A percentile compares a stretch with the other conserved stretches of the same genome.
These are phyloP conservation scores for Enoplosus armatus DNA, from an alignment of 2,797 vertebrate species.

Conservation along the genomic window DNA sequence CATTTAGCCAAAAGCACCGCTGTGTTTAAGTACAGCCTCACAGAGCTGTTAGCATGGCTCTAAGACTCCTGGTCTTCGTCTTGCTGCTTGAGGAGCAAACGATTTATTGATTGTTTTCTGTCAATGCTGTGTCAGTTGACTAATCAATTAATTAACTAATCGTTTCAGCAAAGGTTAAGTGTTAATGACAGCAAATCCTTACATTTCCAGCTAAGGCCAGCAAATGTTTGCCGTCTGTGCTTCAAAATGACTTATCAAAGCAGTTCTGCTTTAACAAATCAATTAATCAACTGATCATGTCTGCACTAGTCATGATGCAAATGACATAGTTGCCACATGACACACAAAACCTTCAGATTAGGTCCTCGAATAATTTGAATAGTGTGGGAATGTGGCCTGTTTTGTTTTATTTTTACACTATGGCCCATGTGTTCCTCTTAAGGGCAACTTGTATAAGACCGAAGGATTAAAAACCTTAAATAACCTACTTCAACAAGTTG, in stretches of 20 bases:
- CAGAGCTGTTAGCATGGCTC: neutral
- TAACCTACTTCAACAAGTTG: conserved; percentile 20
- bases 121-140: neutral
- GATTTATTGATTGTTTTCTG: neutral
- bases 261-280: no score
- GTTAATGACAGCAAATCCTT: neutral
- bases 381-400: neutral
- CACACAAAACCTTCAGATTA: neutral
- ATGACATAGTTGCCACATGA: neutral
- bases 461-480: conserved; percentile 6
- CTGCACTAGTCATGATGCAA: neutral
- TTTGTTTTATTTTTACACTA: neutral
- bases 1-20: neutral
- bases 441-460: neutral
- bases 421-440: neutral
- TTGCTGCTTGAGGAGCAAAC: neutral
- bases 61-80: neutral
- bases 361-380: no score
- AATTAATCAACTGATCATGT: neutral
- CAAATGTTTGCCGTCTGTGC: neutral
- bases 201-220: neutral
- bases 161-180: neutral
- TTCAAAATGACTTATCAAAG: no score
- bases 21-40: neutral
- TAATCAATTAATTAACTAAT: neutral